Percentiles rank a stretch among this genome's conserved stretches.
Evolutionary conservation across 2,113 vertebrate species (phyloP).

Genomic region (Anoura caudifer): DNA sequence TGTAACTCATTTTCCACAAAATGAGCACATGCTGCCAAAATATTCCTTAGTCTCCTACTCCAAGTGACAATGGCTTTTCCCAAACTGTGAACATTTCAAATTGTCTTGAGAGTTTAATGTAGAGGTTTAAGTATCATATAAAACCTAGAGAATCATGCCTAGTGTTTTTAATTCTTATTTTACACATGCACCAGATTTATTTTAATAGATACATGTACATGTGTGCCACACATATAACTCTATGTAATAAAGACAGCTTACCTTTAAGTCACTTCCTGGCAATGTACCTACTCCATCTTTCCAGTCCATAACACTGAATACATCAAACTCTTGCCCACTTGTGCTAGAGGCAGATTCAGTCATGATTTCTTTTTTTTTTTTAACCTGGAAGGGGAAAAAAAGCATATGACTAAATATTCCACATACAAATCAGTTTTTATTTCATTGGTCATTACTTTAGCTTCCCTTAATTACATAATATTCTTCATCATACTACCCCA

Average conservation of each 20-base stretch:
- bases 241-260: slow-evolving; percentile 69
- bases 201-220: background rate
- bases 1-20: background rate
- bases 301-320: slow-evolving; percentile 97
- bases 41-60: background rate
- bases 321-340: slow-evolving; percentile 92
- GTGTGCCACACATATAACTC: background rate
- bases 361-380: slow-evolving; percentile 78
- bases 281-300: slow-evolving; percentile 97
- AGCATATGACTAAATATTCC: background rate
- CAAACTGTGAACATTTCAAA: background rate
- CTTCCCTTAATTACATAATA: background rate
- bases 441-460: slow-evolving; percentile 10
- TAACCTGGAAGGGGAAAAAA: slow-evolving; percentile 23
- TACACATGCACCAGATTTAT: background rate
- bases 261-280: slow-evolving; percentile 96
- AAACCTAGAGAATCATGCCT: background rate
- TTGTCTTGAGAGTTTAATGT: background rate
- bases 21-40: background rate
- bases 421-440: background rate
- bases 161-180: slow-evolving; percentile 7
- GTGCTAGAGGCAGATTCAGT: slow-evolving; percentile 83
- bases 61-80: background rate
- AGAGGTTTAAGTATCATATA: background rate
- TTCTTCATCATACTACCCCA: background rate